phyloP scores from a whole-genome alignment of 2,113 vertebrate species.

The Nothobranchius kuhntae region DNA sequence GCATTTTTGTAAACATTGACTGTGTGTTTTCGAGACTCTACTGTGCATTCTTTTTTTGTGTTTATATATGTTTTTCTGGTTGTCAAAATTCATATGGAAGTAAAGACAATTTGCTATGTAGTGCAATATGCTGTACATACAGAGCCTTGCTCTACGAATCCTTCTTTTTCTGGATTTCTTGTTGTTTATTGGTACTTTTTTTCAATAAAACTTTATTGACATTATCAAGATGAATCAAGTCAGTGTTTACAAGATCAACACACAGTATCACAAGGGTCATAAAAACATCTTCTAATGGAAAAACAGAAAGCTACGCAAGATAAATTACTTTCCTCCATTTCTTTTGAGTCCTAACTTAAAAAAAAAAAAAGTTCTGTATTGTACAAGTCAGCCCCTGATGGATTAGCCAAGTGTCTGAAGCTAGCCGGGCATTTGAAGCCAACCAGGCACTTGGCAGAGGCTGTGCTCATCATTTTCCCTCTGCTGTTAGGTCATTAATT shows the following conservation, averaged over 20 bases:
- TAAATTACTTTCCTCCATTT: slow-evolving; percentile 7
- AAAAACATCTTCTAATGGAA: neutral
- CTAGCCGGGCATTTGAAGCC: slow-evolving; percentile 38
- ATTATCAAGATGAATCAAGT: slow-evolving; percentile 36
- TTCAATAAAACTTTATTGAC: slow-evolving; percentile 83
- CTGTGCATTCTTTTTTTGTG: slow-evolving; percentile 81
- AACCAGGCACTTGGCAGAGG: slow-evolving; percentile 63
- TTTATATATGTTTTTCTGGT: slow-evolving; percentile 70
- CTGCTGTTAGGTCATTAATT: slow-evolving; percentile 70
- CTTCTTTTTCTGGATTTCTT: slow-evolving; percentile 76
- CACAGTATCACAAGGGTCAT: neutral
- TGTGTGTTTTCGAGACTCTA: slow-evolving; percentile 85
- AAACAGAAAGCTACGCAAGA: slow-evolving; percentile 4
- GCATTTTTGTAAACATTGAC: slow-evolving; percentile 87
- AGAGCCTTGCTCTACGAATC: slow-evolving; percentile 83
- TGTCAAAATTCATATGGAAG: slow-evolving; percentile 79
- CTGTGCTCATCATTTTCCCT: slow-evolving; percentile 57
- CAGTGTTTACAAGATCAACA: neutral
- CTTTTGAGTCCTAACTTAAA: slow-evolving; percentile 23
- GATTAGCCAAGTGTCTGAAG: slow-evolving; percentile 52
- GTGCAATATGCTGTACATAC: slow-evolving; percentile 87
- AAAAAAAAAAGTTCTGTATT: slow-evolving; percentile 35
- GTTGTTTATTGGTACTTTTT: slow-evolving; percentile 83
- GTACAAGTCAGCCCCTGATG: slow-evolving; percentile 49
- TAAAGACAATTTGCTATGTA: slow-evolving; percentile 82